Conservation (phyloP, 2,113 vertebrate genomes). For the Charadrius vociferus region DNA sequence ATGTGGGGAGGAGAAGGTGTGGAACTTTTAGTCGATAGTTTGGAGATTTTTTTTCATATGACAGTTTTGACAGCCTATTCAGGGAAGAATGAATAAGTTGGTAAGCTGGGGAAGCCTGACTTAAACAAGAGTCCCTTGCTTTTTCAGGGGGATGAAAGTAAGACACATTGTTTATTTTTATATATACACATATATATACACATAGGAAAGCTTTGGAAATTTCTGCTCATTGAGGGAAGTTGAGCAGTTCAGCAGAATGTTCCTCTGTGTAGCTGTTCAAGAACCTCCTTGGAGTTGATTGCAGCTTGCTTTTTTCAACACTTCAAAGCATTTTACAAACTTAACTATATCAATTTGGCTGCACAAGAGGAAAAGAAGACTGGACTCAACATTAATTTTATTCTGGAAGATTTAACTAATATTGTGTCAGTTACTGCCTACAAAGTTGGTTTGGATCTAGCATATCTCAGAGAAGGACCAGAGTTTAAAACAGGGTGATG, state of each 20-base stretch:
- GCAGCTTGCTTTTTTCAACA: background rate
- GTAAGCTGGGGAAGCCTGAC: background rate
- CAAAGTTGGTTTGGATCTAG: background rate
- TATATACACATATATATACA: rapidly evolving
- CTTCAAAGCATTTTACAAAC: background rate
- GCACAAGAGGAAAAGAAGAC: background rate
- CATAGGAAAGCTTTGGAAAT: background rate
- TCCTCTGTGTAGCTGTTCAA: background rate
- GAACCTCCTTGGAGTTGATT: background rate
- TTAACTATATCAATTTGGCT: background rate
- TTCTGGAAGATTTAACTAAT: background rate
- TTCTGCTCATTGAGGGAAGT: background rate
- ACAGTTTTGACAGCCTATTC: background rate
- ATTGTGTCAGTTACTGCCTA: background rate
- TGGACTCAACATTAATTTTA: background rate
- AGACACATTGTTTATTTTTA: background rate
- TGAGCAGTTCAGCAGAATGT: background rate
- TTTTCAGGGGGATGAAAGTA: background rate
- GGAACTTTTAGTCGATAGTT: background rate
- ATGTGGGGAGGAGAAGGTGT: background rate
- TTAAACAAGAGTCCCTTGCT: background rate
- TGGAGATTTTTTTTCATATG: background rate
- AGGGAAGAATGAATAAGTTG: background rate
- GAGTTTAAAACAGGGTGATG: background rate
- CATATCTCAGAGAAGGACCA: background rate